Base-by-base conservation (phyloP, 2,113 vertebrate species). In the Cettia cetti region DNA sequence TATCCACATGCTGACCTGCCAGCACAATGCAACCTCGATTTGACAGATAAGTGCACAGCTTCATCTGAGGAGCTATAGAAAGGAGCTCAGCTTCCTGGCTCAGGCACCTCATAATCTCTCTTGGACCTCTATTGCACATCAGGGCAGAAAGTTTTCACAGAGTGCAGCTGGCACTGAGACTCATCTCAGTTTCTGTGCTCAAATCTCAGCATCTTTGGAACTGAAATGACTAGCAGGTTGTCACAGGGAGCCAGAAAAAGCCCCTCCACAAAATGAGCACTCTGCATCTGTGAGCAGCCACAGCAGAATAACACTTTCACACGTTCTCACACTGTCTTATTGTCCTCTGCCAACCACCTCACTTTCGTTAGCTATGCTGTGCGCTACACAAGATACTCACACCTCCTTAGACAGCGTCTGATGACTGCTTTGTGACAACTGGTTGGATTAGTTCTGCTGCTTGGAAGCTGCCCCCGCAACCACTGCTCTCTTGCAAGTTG, bases 261-360 rank as follows among this genome's bases (percentile, higher is more conserved):
- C 31, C 70, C 28, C 53, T 82, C 70, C 53, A 71, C 65, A 65
- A 71, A 75, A 82, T 13, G 31, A 89, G 30, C 2, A 4, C 52
- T 52, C 72, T 2, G 1, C 82, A 91, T 86, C 88, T 93, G 79
- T 60, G 60, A 92, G 72, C 76, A 85, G 84, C 82, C 10, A 0
- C 66, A 76, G 78, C 15, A 90, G 82, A 95, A 81, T 20, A 93
- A 74, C 39, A 52, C 31, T 83, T 88, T 37, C 64, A 89, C 28
- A 52, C 0, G 0, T 86, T 80, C 60, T 93, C 64, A 56, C 0
- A 0, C 52, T 93, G 56, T 61, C 65, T 90, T 78, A 83, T 78
- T 94, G 92, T 88, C 82, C 79, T 89, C 40, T 80, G 90, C 71
- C 90, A 96, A 81, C 88, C 72, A 75, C 88, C 64, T 92, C 65